Conservation (phyloP, 2,113 vertebrate genomes). For the Engraulis encrasicolus region DNA sequence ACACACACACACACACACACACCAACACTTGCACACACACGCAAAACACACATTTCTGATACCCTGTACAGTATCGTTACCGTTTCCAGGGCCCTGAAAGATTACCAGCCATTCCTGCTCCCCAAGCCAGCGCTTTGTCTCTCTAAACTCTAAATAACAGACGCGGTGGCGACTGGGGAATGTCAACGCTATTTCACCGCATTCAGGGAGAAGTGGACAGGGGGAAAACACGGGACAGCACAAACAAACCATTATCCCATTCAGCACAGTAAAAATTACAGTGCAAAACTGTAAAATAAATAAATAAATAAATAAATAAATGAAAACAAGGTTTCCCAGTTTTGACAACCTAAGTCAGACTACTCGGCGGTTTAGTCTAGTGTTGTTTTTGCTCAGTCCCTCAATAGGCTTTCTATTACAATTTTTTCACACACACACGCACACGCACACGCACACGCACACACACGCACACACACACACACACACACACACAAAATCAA, state of each 20-base stretch:
- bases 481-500: not conserved
- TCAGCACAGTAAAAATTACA: not conserved
- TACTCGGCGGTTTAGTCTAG: not conserved
- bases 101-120: not conserved
- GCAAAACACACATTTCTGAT: not conserved
- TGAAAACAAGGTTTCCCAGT: not conserved
- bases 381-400: no score
- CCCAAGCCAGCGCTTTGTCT: not conserved
- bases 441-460: no score
- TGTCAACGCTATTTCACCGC: not conserved
- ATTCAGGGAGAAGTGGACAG: not conserved
- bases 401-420: no score
- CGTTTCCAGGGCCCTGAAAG: not conserved
- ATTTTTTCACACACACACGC: no score
- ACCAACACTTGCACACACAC: not conserved
- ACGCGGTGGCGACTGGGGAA: not conserved
- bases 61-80: not conserved
- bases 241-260: not conserved
- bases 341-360: not conserved
- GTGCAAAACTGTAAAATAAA: not conserved
- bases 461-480: no score
- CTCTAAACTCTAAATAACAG: not conserved
- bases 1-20: not conserved
- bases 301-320: no score
- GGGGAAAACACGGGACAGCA: not conserved